A percentile compares a stretch with the other conserved stretches of the same genome.
These are phyloP conservation scores for Xiphorhynchus elegans DNA, from an alignment of 2,113 vertebrate genomes.

Conservation along the genomic window DNA sequence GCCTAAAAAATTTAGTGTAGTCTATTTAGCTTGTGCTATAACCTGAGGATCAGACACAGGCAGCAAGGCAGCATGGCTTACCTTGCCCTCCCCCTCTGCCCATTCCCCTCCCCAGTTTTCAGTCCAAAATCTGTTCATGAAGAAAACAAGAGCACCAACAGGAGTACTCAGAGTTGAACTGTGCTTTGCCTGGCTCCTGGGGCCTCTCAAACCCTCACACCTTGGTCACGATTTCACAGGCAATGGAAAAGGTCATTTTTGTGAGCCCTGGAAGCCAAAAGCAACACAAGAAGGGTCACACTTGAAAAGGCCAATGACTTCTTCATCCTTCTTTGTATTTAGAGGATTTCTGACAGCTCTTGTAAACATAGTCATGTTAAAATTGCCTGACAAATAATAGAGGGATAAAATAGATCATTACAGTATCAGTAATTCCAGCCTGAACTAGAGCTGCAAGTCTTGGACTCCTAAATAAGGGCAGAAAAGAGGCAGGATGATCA, in stretches of 20 bases:
- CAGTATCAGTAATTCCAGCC: conserved; percentile 33
- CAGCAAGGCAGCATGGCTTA: conserved; percentile 27
- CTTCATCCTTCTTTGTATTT: neutral
- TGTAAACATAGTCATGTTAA: neutral
- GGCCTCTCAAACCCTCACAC: conserved; percentile 36
- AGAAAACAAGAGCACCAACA: conserved; percentile 12
- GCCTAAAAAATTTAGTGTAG: conserved; percentile 45
- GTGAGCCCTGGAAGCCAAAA: neutral
- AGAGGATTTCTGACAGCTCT: conserved; percentile 45
- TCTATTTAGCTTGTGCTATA: conserved; percentile 56
- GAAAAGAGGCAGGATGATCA: conserved; percentile 36
- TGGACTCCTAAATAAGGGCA: conserved; percentile 17
- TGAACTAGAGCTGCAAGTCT: conserved; percentile 20
- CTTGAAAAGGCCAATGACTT: neutral
- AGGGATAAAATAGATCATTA: conserved; percentile 42
- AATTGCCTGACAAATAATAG: conserved; percentile 36
- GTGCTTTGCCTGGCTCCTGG: conserved; percentile 16
- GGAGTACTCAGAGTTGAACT: neutral
- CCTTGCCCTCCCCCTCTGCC: neutral
- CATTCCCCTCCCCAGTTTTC: neutral
- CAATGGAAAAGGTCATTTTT: conserved; percentile 25
- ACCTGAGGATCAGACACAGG: conserved; percentile 40
- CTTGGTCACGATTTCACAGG: conserved; percentile 29
- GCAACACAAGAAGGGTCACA: neutral
- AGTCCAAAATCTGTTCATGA: conserved; percentile 12